A percentile compares a stretch with the other conserved stretches of the same genome.
These are phyloP conservation scores for Boloria selene DNA, from an alignment of 2,888 invertebrate genomes.

Conservation along the genomic window DNA sequence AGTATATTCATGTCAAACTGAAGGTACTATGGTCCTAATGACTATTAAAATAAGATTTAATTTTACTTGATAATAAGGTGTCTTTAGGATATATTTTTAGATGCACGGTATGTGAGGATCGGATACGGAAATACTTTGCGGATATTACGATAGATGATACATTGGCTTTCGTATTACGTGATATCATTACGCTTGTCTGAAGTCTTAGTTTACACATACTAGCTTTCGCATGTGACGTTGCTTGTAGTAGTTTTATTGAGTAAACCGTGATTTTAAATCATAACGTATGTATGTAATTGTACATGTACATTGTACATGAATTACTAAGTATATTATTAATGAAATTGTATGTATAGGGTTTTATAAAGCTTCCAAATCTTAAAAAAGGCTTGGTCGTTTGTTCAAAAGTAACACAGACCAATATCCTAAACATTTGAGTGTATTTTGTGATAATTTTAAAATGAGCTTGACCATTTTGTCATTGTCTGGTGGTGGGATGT, in stretches of 20 bases:
- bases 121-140: constrained; percentile 34
- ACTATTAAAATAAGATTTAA: constrained; percentile 7
- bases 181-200: constrained; percentile 32
- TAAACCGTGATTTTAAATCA: too few relatives aligned
- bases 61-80: constrained; percentile 1
- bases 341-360: background rate
- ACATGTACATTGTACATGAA: background rate
- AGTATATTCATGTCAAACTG: too few relatives aligned
- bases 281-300: background rate
- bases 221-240: constrained; percentile 2
- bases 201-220: constrained; percentile 14
- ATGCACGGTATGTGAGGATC: constrained; percentile 1
- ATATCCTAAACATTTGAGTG: too few relatives aligned
- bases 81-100: background rate
- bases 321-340: background rate
- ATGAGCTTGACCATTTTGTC: too few relatives aligned
- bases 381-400: too few relatives aligned
- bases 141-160: constrained; percentile 36
- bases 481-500: too few relatives aligned
- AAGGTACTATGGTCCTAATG: background rate
- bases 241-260: too few relatives aligned
- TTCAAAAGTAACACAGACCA: too few relatives aligned
- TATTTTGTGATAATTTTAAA: too few relatives aligned
- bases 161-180: constrained; percentile 39
- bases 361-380: too few relatives aligned